Evolutionary conservation across 2,888 invertebrate species (phyloP), one percentile per base, ranked within the genome.

Genomic region (Meganola albula): DNA sequence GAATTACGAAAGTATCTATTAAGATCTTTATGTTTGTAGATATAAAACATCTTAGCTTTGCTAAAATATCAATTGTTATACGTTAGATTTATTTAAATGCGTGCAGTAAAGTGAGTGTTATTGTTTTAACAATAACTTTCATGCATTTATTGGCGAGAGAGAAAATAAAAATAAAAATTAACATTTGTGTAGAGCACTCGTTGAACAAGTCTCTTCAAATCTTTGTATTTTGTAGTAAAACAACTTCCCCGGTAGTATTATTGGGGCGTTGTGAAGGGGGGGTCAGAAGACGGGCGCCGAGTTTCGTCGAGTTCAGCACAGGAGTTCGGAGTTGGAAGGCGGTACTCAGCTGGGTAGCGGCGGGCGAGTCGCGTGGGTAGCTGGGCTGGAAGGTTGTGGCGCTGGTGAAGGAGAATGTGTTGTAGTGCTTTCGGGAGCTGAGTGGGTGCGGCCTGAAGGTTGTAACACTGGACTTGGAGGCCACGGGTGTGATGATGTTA

Each of bases 381-480:
- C 68, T 24, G 83, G 80, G 75, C 80, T 77, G 41, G 76, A 35
- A 67, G 83, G 41, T 88, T 89, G 43, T 87, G 79, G 49, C 78
- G 69, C 58, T 40, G 58, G 84, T 58, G 11, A 91, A 29, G 89
- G 78, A 24, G 87, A 79, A 5, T 65, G 71, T 11, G 69, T 66
- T n/a, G 65, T 52, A 5, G 79, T 70, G 48, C 90, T 90, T 68
- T 92, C 92, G 25, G 92, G 91, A 45, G 92, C 91, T 40, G 92
- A 88, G 70, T 92, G 92, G 44, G 92, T 90, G 58, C 93, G 87
- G 54, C 90, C 90, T 51, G 90, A 88, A 37, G 92, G 90, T 55
- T 93, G 92, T 58, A 93, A 85, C 51, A 93, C 89, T 46, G 93
- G 91, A 70, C 93, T 93, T 42, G 91, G 91, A 46, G 94, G 93